Evolutionary conservation across 2,797 vertebrate genomes (phyloP), one percentile per base, ranked within the genome.

Genomic region (Threskiornis aethiopicus): DNA sequence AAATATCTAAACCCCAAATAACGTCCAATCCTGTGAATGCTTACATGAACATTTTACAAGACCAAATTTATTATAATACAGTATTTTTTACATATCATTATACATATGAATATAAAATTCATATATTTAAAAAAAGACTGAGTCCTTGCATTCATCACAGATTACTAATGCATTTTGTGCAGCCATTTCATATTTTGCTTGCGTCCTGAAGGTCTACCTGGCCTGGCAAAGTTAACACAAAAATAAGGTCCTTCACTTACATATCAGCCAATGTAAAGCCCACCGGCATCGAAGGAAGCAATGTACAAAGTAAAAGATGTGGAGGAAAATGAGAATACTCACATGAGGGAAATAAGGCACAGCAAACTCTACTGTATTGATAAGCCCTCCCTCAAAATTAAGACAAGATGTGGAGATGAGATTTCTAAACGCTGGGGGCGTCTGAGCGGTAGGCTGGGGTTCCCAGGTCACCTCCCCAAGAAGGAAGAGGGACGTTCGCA

Each of bases 251-350:
- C 33, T 67, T 22, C n/a, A 28, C 42, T 61, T 39, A 18, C 14
- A 67, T 20, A 26, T 7, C 28, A 31, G 10, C 62, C 64, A 13
- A 3, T 2, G 1, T 5, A 71, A 86, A 86, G 71, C 44, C 9
- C 57, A n/a, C 5, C 0, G 0, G 76, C 59, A 66, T 9, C 55
- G 47, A 77, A 80, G 5, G 33, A 75, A 71, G 82, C 51, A 41
- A 17, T 0, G 0, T 52, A 59, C 17, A 59, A 67, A 86, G 44
- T 24, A 65, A 65, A 51, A 54, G 65, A 33, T 12, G 5, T 0
- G 12, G 77, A 46, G 18, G 20, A 41, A 70, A 88, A 44, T 0
- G 5, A 66, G 47, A 81, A 44, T 14, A 39, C 0, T 3, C 11
- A 35, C 26, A 57, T 3, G 24, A 85, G 54, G 25, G 42, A 66